phyloP scores from a whole-genome alignment of 2,888 invertebrate genomes.

The Erebia epiphron region DNA sequence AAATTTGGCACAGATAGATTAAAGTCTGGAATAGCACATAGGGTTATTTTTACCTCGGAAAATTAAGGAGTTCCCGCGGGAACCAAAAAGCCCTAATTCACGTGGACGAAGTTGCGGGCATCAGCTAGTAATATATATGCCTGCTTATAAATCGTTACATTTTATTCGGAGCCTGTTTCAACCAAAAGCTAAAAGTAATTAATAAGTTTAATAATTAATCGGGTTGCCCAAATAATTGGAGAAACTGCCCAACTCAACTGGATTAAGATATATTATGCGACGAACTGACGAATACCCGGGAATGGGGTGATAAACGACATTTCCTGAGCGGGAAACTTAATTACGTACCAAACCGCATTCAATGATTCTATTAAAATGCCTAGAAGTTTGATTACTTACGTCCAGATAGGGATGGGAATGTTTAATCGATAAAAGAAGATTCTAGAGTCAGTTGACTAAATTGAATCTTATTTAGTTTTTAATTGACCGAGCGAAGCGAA shows the following conservation, averaged over 20 bases:
- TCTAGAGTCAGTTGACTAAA: not conserved
- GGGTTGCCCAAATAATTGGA: constrained; percentile 4
- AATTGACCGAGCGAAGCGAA: too few relatives aligned
- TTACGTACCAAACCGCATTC: constrained; percentile 16
- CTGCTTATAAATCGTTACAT: too few relatives aligned
- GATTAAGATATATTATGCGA: constrained; percentile 17
- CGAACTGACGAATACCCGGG: not conserved
- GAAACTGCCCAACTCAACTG: constrained; percentile 16
- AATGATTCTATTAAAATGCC: constrained; percentile 22
- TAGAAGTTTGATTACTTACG: constrained; percentile 16
- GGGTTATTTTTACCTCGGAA: too few relatives aligned
- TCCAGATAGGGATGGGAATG: not conserved
- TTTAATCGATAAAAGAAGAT: not conserved
- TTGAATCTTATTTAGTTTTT: too few relatives aligned
- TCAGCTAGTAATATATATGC: too few relatives aligned
- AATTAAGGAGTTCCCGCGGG: too few relatives aligned
- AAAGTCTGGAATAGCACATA: too few relatives aligned
- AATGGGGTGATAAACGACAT: constrained; percentile 15
- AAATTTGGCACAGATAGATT: too few relatives aligned
- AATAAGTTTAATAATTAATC: constrained; percentile 2
- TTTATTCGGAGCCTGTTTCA: not conserved
- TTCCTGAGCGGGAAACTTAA: constrained; percentile 14
- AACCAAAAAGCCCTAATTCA: too few relatives aligned
- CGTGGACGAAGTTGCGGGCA: too few relatives aligned
- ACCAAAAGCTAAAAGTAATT: constrained; percentile 1